Evolutionary conservation across 2,888 invertebrate genomes (phyloP).

Genomic region (Bhutanitis thaidina): DNA sequence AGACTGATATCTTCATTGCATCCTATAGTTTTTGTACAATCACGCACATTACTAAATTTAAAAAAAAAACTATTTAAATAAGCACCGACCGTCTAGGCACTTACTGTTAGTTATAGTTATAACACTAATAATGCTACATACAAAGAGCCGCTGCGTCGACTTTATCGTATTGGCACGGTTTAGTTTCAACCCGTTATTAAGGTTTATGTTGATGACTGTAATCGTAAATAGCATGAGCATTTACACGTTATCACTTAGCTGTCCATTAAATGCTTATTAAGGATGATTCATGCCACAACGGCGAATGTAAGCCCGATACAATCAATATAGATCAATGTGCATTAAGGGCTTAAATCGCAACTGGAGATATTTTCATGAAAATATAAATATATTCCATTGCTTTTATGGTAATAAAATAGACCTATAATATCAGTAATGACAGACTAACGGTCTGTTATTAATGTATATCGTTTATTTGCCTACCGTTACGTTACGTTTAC

Average conservation of each 20-base stretch:
- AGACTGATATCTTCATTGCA: background rate
- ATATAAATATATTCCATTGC: background rate
- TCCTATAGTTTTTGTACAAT: background rate
- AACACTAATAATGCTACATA: constrained; percentile 8
- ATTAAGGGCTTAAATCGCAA: constrained; percentile 6
- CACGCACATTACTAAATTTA: background rate
- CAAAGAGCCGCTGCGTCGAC: constrained; percentile 3
- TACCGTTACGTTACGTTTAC: too few species aligned
- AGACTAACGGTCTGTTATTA: too few species aligned
- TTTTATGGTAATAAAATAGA: too few species aligned
- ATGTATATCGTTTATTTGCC: too few species aligned
- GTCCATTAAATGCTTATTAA: constrained; percentile 18
- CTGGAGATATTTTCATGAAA: constrained; percentile 3
- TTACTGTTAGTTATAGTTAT: too few species aligned
- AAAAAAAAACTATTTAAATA: too few species aligned
- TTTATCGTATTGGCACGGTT: constrained; percentile 21
- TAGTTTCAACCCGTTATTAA: constrained; percentile 20
- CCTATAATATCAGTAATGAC: too few species aligned
- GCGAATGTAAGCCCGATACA: constrained; percentile 6
- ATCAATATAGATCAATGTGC: constrained; percentile 13
- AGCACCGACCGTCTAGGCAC: too few species aligned
- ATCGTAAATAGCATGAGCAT: constrained; percentile 14
- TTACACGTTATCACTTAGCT: constrained; percentile 19
- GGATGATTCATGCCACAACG: constrained; percentile 7
- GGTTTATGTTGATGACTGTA: constrained; percentile 21